A percentile compares a stretch with the other conserved stretches of the same genome.
Conservation (phyloP, 2,888 invertebrate genomes). For the Melanotus villosus region DNA sequence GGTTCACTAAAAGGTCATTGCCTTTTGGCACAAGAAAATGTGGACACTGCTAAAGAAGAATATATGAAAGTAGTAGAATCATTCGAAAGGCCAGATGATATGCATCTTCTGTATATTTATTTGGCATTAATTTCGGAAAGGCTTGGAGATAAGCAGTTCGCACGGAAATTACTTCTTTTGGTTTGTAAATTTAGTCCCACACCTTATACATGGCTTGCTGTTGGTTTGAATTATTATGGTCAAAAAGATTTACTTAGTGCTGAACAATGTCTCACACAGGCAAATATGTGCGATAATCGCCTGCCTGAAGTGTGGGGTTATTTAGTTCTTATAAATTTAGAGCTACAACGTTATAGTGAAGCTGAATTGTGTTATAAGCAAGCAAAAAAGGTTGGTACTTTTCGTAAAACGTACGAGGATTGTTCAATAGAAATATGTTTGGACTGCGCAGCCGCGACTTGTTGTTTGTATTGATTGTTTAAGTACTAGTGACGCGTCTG, state of each 20-base stretch:
- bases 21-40: slow-evolving; percentile 54
- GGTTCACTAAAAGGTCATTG: slow-evolving; percentile 62
- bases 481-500: too few relatives aligned
- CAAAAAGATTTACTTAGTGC: slow-evolving; percentile 63
- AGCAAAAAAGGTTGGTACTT: slow-evolving; percentile 57
- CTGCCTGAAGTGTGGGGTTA: slow-evolving; percentile 65
- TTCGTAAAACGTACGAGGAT: too few relatives aligned
- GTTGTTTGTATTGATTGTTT: too few relatives aligned
- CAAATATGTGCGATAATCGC: slow-evolving; percentile 63
- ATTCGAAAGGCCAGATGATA: slow-evolving; percentile 60
- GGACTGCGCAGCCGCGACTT: too few relatives aligned
- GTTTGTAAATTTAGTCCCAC: slow-evolving; percentile 63
- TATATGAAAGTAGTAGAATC: slow-evolving; percentile 60
- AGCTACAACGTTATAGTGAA: slow-evolving; percentile 58
- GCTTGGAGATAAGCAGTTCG: slow-evolving; percentile 57
- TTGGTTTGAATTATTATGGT: slow-evolving; percentile 56
- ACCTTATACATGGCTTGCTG: slow-evolving; percentile 62
- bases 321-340: slow-evolving; percentile 63
- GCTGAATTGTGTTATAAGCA: slow-evolving; percentile 64
- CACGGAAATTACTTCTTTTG: slow-evolving; percentile 61
- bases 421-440: too few relatives aligned
- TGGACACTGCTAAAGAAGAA: slow-evolving; percentile 57
- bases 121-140: slow-evolving; percentile 56
- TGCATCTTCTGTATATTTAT: slow-evolving; percentile 62
- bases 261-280: slow-evolving; percentile 65